Percentiles rank a stretch among this genome's conserved stretches.
phyloP scores from a whole-genome alignment of 1,140 invertebrate genomes.

The Polypedilum vanderplanki region DNA sequence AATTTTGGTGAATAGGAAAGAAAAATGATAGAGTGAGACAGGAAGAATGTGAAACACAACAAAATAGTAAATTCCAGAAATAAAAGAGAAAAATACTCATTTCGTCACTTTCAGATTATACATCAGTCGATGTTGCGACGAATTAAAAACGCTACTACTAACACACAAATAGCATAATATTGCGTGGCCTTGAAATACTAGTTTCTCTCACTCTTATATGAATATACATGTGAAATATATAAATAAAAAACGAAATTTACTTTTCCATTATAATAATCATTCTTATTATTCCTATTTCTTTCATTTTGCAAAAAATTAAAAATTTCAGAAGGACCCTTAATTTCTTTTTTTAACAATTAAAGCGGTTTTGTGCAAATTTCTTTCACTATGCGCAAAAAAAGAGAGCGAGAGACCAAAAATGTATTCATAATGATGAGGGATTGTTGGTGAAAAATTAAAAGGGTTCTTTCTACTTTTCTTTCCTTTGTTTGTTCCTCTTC shows the following conservation, averaged over 20 bases:
- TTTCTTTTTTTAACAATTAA: not conserved
- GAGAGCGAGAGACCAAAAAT: not conserved
- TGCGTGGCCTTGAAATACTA: slow-evolving; percentile 24
- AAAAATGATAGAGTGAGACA: not conserved
- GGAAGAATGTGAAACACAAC: slow-evolving; percentile 5
- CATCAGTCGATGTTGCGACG: not conserved
- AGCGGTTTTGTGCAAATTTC: not conserved
- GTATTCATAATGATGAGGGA: not conserved
- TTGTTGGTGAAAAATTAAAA: slow-evolving; percentile 3
- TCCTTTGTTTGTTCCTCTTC: not conserved
- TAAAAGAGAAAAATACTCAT: slow-evolving; percentile 14
- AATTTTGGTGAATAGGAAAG: not conserved
- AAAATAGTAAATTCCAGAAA: slow-evolving; percentile 9
- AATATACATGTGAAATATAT: too few relatives aligned
- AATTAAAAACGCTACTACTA: slow-evolving; percentile 24
- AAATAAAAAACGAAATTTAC: not conserved
- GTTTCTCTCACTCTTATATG: slow-evolving; percentile 2
- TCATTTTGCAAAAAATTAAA: not conserved
- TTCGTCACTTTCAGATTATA: slow-evolving; percentile 29
- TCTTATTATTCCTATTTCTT: not conserved
- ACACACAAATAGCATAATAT: slow-evolving; percentile 15
- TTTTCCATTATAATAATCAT: slow-evolving; percentile 21
- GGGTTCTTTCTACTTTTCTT: not conserved
- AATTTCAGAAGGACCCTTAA: slow-evolving; percentile 11
- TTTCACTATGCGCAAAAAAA: slow-evolving; percentile 8